Evolutionary conservation across 1,140 invertebrate genomes (phyloP).

Genomic region (Holotrichia oblita): DNA sequence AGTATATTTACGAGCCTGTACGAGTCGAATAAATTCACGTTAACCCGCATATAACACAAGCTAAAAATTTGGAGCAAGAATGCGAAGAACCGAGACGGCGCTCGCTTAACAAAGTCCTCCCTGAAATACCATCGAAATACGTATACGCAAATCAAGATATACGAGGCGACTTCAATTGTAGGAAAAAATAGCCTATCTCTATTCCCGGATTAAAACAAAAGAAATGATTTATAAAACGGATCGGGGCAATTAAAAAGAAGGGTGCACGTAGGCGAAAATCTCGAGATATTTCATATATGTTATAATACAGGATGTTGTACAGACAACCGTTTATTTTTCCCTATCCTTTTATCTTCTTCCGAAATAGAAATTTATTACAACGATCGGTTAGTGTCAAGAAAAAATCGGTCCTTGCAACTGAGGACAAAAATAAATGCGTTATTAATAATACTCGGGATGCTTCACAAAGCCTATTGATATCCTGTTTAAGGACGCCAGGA

Average conservation of each 20-base stretch:
- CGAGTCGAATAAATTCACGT: slow-evolving; percentile 22
- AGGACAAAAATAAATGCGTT: slow-evolving; percentile 34
- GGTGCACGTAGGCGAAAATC: background rate
- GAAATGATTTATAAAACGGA: slow-evolving; percentile 23
- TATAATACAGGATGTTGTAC: slow-evolving; percentile 14
- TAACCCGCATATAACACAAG: slow-evolving; percentile 5
- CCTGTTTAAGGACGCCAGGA: slow-evolving; percentile 30
- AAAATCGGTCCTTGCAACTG: background rate
- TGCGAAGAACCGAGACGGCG: background rate
- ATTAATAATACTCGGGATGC: slow-evolving; percentile 35
- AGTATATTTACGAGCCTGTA: background rate
- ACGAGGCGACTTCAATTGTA: background rate
- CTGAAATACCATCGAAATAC: slow-evolving; percentile 6
- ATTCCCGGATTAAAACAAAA: slow-evolving; percentile 16
- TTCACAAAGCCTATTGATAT: slow-evolving; percentile 31
- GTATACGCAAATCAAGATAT: background rate
- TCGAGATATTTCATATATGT: background rate
- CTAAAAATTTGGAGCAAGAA: background rate
- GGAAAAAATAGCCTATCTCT: background rate
- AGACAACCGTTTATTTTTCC: background rate
- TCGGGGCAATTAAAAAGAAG: background rate
- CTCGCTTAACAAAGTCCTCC: background rate
- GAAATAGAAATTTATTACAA: slow-evolving; percentile 30
- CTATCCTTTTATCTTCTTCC: background rate
- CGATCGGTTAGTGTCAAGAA: background rate